Conservation (phyloP, 2,797 vertebrate genomes). For the Falco concolor region DNA sequence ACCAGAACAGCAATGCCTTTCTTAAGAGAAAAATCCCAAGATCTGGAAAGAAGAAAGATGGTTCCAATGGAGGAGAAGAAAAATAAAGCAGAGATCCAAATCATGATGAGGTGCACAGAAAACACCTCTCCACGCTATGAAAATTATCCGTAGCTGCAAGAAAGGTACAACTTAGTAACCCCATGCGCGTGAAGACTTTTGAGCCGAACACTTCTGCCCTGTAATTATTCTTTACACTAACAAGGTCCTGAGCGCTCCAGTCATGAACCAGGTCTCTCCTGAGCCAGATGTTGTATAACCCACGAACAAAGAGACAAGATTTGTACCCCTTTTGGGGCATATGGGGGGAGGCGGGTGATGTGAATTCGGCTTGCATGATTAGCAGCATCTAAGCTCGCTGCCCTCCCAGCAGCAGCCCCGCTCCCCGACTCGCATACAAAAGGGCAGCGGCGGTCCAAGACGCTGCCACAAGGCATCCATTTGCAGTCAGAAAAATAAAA, state of each 20-base stretch:
- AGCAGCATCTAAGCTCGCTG: background rate
- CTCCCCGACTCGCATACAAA: background rate
- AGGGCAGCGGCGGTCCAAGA: background rate
- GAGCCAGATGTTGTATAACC: background rate
- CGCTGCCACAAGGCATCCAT: background rate
- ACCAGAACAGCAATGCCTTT: background rate
- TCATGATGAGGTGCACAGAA: background rate
- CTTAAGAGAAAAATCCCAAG: background rate
- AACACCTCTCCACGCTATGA: background rate
- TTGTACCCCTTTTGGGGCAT: background rate
- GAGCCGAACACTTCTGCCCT: background rate
- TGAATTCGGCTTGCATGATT: background rate
- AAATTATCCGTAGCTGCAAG: background rate
- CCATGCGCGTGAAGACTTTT: rapidly evolving
- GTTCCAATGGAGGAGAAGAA: background rate
- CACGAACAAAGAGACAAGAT: background rate
- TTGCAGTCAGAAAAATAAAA: background rate
- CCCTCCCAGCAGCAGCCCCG: background rate
- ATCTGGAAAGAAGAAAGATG: background rate
- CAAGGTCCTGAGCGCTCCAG: background rate
- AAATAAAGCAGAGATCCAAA: background rate
- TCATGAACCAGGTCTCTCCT: background rate
- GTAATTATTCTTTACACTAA: constrained; percentile 8
- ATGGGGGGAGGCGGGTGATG: too few relatives aligned
- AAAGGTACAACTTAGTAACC: background rate